Evolutionary conservation across 2,888 invertebrate species (phyloP).

Genomic region (Timema podura): DNA sequence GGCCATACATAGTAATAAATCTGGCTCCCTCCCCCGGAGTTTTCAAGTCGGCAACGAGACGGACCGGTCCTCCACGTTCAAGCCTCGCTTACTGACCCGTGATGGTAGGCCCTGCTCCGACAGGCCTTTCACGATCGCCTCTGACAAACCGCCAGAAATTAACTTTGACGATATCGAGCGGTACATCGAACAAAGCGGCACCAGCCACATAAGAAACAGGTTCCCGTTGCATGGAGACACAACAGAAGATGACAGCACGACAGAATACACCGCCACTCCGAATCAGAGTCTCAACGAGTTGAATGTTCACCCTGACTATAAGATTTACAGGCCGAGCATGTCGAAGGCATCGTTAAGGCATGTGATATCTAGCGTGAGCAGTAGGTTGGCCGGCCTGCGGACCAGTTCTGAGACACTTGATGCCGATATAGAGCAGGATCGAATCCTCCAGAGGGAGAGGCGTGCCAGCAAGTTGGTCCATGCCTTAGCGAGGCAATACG

Average conservation of each 20-base stretch:
- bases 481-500: constrained; percentile 42
- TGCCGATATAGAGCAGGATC: constrained; percentile 33
- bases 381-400: constrained; percentile 43
- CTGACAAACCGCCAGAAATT: constrained; percentile 63
- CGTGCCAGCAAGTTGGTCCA: constrained; percentile 38
- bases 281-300: constrained; percentile 51
- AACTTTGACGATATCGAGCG: constrained; percentile 63
- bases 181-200: constrained; percentile 40
- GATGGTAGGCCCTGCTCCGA: constrained; percentile 54
- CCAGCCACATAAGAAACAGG: constrained; percentile 18
- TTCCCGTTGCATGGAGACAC: constrained; percentile 37
- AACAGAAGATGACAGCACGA: constrained; percentile 41
- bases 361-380: constrained; percentile 39
- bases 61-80: not conserved
- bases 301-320: constrained; percentile 71
- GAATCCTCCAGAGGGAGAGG: constrained; percentile 32
- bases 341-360: constrained; percentile 37
- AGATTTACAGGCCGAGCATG: constrained; percentile 49
- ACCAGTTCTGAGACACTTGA: constrained; percentile 44
- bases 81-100: constrained; percentile 33
- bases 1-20: constrained; percentile 62
- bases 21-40: constrained; percentile 73
- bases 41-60: constrained; percentile 61
- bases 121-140: constrained; percentile 66
- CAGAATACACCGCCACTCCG: constrained; percentile 41